A percentile compares a stretch with the other conserved stretches of the same genome.
phyloP scores from a whole-genome alignment of 1,140 invertebrate species.

The Danaus melanippus region DNA sequence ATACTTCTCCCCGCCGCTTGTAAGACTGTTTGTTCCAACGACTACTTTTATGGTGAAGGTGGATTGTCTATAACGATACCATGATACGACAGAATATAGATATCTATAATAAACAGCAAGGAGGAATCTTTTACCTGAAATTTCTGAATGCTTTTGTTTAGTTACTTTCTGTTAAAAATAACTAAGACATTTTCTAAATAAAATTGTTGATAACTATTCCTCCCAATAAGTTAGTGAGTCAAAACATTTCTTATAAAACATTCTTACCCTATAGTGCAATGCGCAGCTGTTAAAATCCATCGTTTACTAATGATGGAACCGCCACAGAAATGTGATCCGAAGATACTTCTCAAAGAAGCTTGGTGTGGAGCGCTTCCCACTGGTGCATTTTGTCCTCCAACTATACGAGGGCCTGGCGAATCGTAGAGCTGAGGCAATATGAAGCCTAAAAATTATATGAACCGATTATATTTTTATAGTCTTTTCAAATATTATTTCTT shows the following conservation, averaged over 20 bases:
- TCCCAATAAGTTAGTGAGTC: too few species aligned
- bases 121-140: not conserved
- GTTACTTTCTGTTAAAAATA: too few species aligned
- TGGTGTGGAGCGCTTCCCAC: slow-evolving; percentile 61
- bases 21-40: slow-evolving; percentile 68
- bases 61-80: slow-evolving; percentile 28
- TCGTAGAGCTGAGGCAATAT: slow-evolving; percentile 6
- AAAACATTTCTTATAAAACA: too few species aligned
- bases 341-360: slow-evolving; percentile 48
- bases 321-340: slow-evolving; percentile 68
- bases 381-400: slow-evolving; percentile 59
- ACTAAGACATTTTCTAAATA: too few species aligned
- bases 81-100: not conserved
- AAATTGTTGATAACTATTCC: too few species aligned
- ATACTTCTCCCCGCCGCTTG: slow-evolving; percentile 62
- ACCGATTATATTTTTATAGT: too few species aligned
- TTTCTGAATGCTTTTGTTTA: too few species aligned
- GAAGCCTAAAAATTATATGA: slow-evolving; percentile 6
- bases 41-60: slow-evolving; percentile 50
- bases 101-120: not conserved
- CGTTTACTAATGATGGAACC: slow-evolving; percentile 63
- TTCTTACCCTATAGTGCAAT: slow-evolving; percentile 63
- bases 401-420: slow-evolving; percentile 35
- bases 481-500: too few species aligned
- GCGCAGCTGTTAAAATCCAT: slow-evolving; percentile 70